Evolutionary conservation across 1,140 invertebrate genomes (phyloP), one percentile per base, ranked within the genome.

Genomic region (Magallana angulata): DNA sequence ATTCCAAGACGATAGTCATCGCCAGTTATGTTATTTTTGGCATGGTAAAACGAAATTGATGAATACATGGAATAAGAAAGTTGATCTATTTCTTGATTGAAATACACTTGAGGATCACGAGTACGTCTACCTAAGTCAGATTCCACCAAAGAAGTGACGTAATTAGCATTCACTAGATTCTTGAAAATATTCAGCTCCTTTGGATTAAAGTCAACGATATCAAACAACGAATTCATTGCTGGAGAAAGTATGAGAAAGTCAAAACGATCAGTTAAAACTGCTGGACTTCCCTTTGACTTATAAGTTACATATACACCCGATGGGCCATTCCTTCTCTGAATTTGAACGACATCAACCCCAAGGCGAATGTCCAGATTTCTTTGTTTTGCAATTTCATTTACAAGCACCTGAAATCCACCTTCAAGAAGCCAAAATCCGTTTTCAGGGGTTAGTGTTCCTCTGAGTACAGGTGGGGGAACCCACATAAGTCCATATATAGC

Each of bases 401-500:
- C 60, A 57, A 87, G 11, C 5, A 24, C 12, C 57, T 87, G 76
- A 57, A 87, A 87, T 64, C 58, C 80, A 12, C 82, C 76, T 18
- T n/a, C 18, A 18, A 87, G 58, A 36, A 83, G 16, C 60, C 36
- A 62, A 0, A 83, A 57, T 1, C 80, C 81, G 58, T 82, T 82
- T 64, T 36, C 36, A 36, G 80, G 80, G 0, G 24, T 82, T 8
- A 64, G n/a, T 24, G 82, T 8, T 1, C 56, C 85, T 11, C 11
- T 36, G 0, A 87, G 4, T 36, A 87, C 59, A 5, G 18, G 11
- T 1, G 85, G 85, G 18, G 85, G 81, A n/a, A 82, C 18, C 85
- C 85, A 87, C 30, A 82, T 62, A 48, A 87, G 24, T 18, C 80
- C 85, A 48, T 87, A 87, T 48, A 87, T n/a, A 1, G 85, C 76